Evolutionary conservation across 2,888 invertebrate genomes (phyloP).

Genomic region (Chouioia cunea): DNA sequence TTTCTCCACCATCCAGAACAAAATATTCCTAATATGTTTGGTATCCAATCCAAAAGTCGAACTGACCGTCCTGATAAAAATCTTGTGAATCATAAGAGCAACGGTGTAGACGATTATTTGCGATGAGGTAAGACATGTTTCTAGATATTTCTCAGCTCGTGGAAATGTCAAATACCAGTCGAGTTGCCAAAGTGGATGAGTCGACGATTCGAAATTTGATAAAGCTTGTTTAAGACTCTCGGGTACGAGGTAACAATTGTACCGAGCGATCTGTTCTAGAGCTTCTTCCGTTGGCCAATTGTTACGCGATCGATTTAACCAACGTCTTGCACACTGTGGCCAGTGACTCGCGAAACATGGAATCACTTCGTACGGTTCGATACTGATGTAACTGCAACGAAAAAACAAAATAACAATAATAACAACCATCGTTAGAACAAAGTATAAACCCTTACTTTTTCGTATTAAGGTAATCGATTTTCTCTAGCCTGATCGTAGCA

Average conservation of each 20-base stretch:
- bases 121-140: conserved; percentile 78
- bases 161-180: conserved; percentile 87
- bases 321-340: conserved; percentile 80
- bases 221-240: conserved; percentile 70
- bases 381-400: conserved; percentile 47
- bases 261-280: conserved; percentile 76
- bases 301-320: conserved; percentile 74
- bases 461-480: conserved; percentile 1
- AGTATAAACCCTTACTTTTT: conserved; percentile 17
- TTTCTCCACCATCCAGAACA: conserved; percentile 85
- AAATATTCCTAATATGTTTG: conserved; percentile 79
- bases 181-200: conserved; percentile 27
- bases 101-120: conserved; percentile 81
- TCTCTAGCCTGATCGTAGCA: conserved; percentile 17
- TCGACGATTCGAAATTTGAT: conserved; percentile 71
- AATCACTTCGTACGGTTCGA: conserved; percentile 75
- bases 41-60: conserved; percentile 76
- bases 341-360: conserved; percentile 80
- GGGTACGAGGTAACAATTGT: conserved; percentile 80
- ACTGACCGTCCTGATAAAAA: conserved; percentile 78
- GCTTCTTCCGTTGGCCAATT: conserved; percentile 80
- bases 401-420: conserved; percentile 61
- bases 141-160: conserved; percentile 81
- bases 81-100: conserved; percentile 78
- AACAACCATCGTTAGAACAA: too few species aligned